A percentile compares a stretch with the other conserved stretches of the same genome.
phyloP scores from a whole-genome alignment of 2,888 invertebrate genomes.

The Tillus elongatus region DNA sequence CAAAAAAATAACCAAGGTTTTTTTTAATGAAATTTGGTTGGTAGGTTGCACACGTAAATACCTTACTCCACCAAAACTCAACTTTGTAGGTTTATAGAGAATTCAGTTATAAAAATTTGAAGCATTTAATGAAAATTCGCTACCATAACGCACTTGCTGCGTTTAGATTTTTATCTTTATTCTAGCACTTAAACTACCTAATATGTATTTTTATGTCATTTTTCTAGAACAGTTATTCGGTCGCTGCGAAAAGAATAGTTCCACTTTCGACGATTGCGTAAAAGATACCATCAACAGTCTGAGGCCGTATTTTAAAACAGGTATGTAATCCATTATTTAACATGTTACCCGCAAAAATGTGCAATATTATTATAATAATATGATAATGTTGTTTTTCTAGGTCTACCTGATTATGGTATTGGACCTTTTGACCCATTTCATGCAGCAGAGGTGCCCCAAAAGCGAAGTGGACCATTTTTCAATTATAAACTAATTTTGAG shows the following conservation, averaged over 20 bases:
- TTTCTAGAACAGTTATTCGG: slow-evolving; percentile 42
- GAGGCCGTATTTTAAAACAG: slow-evolving; percentile 61
- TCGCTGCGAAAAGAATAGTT: slow-evolving; percentile 51
- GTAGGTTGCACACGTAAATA: too few species aligned
- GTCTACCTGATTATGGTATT: slow-evolving; percentile 62
- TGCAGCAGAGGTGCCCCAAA: slow-evolving; percentile 55
- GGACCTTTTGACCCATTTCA: slow-evolving; percentile 72
- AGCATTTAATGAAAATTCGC: too few species aligned
- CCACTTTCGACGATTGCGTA: slow-evolving; percentile 64
- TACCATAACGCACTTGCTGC: too few species aligned
- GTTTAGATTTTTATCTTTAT: too few species aligned
- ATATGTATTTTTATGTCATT: too few species aligned
- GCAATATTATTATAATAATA: slow-evolving; percentile 6
- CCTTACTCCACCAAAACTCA: too few species aligned
- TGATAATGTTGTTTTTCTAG: slow-evolving; percentile 43
- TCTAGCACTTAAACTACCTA: too few species aligned
- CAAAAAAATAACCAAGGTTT: too few species aligned
- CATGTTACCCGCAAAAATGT: too few species aligned
- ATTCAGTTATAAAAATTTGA: too few species aligned
- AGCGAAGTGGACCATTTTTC: slow-evolving; percentile 52
- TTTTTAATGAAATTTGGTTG: too few species aligned
- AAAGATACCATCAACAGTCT: slow-evolving; percentile 62
- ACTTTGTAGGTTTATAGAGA: too few species aligned
- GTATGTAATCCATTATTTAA: slow-evolving; percentile 44
- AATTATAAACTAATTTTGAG: slow-evolving; percentile 63